Evolutionary conservation across 2,113 vertebrate species (phyloP).

Genomic region (Tiliqua scincoides): DNA sequence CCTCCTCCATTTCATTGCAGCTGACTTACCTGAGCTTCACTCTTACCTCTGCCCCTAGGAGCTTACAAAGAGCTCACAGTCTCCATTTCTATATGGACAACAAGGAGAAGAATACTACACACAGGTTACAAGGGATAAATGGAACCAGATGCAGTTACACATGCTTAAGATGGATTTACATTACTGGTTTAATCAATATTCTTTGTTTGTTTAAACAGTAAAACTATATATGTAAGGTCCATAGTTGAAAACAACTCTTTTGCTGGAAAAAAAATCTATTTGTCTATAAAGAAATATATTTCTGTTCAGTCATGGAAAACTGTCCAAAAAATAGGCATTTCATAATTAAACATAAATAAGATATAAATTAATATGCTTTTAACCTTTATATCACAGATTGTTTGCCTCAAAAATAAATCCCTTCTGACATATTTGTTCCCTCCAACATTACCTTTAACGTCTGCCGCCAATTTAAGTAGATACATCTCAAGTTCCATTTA

Average conservation of each 20-base stretch:
- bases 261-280: not conserved
- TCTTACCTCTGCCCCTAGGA: too few relatives aligned
- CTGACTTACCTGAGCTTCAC: too few relatives aligned
- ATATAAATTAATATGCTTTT: too few relatives aligned
- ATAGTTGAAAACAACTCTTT: not conserved
- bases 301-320: not conserved
- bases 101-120: not conserved
- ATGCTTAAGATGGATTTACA: too few relatives aligned
- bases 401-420: not conserved
- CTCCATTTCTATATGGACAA: not conserved
- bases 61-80: too few relatives aligned
- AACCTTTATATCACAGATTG: not conserved
- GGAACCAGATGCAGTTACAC: not conserved
- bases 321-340: not conserved
- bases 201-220: too few relatives aligned
- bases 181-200: too few relatives aligned
- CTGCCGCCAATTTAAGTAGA: not conserved
- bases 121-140: too few relatives aligned
- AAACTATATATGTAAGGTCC: too few relatives aligned
- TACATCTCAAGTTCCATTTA: not conserved
- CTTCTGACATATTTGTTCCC: not conserved
- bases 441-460: not conserved
- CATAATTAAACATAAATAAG: too few relatives aligned
- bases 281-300: not conserved
- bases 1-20: too few relatives aligned